Conservation (phyloP, 2,797 vertebrate species). For the Typhlichthys eigenmanni region DNA sequence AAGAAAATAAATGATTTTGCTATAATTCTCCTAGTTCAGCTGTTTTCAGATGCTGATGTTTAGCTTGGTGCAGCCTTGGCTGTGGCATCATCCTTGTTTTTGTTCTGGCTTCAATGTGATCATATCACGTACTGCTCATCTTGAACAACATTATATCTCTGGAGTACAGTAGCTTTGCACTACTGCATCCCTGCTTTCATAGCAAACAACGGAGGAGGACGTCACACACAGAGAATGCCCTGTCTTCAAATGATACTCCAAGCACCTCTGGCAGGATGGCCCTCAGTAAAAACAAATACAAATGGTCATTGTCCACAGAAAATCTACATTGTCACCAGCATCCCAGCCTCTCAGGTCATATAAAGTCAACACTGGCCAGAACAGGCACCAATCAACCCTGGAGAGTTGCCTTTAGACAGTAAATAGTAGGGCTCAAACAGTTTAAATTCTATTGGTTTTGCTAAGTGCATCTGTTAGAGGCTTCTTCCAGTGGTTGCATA, state of each 20-base stretch:
- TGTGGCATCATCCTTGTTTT: too few species aligned
- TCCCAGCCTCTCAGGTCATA: conserved; percentile 55
- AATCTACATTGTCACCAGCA: conserved; percentile 29
- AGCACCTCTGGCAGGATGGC: conserved; percentile 16
- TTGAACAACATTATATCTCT: neutral
- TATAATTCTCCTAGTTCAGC: neutral
- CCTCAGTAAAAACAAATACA: neutral
- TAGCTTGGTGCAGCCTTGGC: too few species aligned
- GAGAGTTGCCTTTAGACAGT: conserved; percentile 52
- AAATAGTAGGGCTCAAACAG: conserved; percentile 64
- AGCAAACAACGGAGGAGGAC: neutral
- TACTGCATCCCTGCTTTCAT: neutral
- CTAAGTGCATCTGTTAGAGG: conserved; percentile 52
- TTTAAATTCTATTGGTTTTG: conserved; percentile 67
- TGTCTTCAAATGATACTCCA: conserved; percentile 11
- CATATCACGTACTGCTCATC: neutral
- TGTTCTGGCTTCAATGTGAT: neutral
- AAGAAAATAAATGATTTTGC: neutral
- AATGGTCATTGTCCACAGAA: neutral
- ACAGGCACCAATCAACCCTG: conserved; percentile 61
- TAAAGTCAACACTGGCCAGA: conserved; percentile 59
- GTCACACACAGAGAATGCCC: neutral
- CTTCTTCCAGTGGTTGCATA: conserved; percentile 40
- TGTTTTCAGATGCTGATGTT: neutral
- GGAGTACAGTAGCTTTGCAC: neutral